Evolutionary conservation across 2,888 invertebrate species (phyloP).

Genomic region (Aproaerema taeniolella): DNA sequence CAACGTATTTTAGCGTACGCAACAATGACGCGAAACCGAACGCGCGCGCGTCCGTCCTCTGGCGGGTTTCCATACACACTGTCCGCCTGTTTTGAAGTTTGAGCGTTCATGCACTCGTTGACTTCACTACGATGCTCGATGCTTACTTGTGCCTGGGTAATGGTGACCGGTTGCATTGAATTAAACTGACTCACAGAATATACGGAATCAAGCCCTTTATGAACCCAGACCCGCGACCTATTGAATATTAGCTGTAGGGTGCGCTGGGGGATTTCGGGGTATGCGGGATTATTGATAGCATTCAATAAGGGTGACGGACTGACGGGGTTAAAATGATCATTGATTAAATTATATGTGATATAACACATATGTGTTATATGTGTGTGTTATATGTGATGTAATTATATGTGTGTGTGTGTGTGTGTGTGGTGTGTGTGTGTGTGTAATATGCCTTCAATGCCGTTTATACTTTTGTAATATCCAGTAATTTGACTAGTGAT

Average conservation of each 20-base stretch:
- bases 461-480: background rate
- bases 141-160: no score
- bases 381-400: no score
- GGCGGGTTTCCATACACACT: slow-evolving; percentile 52
- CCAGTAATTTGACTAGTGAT: slow-evolving; percentile 3
- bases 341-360: no score
- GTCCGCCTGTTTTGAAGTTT: slow-evolving; percentile 14
- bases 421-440: no score
- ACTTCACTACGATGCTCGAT: slow-evolving; percentile 37
- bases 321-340: no score
- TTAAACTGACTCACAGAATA: slow-evolving; percentile 49
- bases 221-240: slow-evolving; percentile 56
- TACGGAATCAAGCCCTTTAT: slow-evolving; percentile 36
- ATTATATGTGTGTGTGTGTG: no score
- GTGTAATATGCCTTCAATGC: no score
- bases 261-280: slow-evolving; percentile 34
- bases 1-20: slow-evolving; percentile 39
- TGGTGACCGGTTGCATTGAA: slow-evolving; percentile 50
- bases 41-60: slow-evolving; percentile 51
- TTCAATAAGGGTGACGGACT: background rate
- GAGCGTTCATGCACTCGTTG: slow-evolving; percentile 21
- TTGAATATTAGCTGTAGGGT: slow-evolving; percentile 48
- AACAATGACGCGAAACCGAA: slow-evolving; percentile 25
- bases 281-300: slow-evolving; percentile 17
- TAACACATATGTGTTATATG: no score